Evolutionary conservation across 2,888 invertebrate genomes (phyloP).

Genomic region (Cyclophora albipunctata): DNA sequence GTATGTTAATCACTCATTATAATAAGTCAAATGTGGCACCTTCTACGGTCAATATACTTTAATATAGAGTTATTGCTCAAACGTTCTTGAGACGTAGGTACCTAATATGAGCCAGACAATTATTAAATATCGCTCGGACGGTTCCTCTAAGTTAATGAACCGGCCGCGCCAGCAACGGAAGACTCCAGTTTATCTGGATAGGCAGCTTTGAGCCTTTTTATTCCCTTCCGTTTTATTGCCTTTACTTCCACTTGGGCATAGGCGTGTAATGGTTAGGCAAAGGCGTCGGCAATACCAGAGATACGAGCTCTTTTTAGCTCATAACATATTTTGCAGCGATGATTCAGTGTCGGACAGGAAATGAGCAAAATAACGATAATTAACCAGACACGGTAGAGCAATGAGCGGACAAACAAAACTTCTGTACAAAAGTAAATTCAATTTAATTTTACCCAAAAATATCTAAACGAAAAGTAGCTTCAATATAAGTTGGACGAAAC

Average conservation of each 20-base stretch:
- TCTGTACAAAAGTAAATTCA: no score
- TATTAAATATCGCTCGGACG: no score
- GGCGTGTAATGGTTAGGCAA: neutral
- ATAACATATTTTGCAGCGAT: no score
- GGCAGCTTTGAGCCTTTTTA: neutral
- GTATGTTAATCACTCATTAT: slow-evolving; percentile 6
- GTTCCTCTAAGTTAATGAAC: no score
- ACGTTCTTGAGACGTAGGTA: neutral
- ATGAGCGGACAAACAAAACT: no score
- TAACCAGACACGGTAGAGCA: neutral
- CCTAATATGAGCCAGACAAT: no score
- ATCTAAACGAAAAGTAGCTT: no score
- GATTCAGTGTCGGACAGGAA: neutral
- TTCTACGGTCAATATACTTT: slow-evolving; percentile 10
- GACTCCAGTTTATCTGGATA: neutral
- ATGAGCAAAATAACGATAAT: neutral
- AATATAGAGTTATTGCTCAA: neutral
- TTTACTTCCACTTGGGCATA: slow-evolving; percentile 9
- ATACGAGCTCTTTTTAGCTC: no score
- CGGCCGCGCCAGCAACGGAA: slow-evolving; percentile 3
- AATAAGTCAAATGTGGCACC: slow-evolving; percentile 24
- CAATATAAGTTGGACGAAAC: neutral
- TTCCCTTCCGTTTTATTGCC: neutral
- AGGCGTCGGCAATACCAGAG: no score
- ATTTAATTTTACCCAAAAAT: no score